phyloP scores from a whole-genome alignment of 2,113 vertebrate species.

The Apodemus speciosus region DNA sequence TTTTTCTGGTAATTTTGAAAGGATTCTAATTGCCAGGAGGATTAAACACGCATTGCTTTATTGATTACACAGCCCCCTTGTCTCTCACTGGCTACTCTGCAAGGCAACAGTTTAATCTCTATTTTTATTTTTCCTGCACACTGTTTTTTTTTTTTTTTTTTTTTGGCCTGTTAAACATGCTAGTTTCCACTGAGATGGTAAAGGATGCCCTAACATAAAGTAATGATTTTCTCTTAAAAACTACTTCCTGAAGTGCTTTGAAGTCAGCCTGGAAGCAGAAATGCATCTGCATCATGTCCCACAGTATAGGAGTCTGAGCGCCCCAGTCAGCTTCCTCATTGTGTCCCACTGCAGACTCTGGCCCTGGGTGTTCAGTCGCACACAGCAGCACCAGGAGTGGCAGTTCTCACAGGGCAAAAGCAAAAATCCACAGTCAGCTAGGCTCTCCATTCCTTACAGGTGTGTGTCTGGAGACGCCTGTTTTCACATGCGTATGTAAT shows the following conservation, averaged over 20 bases:
- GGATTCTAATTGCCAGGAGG: constrained; percentile 77
- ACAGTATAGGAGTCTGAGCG: accelerated
- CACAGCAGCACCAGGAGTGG: accelerated
- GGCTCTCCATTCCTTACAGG: not conserved
- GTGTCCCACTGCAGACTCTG: accelerated
- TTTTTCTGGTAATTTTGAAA: constrained; percentile 62
- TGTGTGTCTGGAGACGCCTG: not conserved
- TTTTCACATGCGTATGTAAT: not conserved
- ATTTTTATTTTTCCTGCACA: not conserved
- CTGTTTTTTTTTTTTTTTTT: constrained; percentile 26
- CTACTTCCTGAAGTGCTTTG: not conserved
- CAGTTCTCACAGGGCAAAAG: not conserved
- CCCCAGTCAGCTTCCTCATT: not conserved
- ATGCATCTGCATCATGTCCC: too few species aligned
- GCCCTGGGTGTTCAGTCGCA: accelerated
- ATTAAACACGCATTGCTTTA: constrained; percentile 65
- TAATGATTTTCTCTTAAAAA: constrained; percentile 31
- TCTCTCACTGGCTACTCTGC: constrained; percentile 57
- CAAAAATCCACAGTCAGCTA: not conserved
- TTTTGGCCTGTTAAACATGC: not conserved
- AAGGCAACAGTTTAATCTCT: not conserved
- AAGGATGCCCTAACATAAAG: constrained; percentile 39
- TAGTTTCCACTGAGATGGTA: constrained; percentile 47
- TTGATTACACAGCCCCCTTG: constrained; percentile 39
- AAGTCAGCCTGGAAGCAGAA: constrained; percentile 33